Evolutionary conservation across 2,113 vertebrate species (phyloP).

Genomic region (Alexandromys fortis): DNA sequence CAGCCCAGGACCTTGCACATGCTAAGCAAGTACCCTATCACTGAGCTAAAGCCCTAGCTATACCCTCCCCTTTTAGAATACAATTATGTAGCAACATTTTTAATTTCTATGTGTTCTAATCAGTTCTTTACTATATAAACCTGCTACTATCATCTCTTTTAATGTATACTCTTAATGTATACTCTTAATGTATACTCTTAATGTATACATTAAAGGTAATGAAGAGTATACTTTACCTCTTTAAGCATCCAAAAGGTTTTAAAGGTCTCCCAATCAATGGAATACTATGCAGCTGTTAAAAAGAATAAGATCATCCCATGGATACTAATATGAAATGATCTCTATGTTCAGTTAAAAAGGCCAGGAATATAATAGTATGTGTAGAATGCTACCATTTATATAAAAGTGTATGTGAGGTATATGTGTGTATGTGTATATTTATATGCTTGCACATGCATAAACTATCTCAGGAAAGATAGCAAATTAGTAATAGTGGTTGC

Average conservation of each 20-base stretch:
- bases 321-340: constrained; percentile 63
- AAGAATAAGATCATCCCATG: constrained; percentile 56
- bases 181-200: constrained; percentile 5
- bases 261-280: constrained; percentile 53
- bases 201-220: too few species aligned
- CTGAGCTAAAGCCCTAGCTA: background rate
- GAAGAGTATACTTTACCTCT: constrained; percentile 34
- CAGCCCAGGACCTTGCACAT: background rate
- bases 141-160: constrained; percentile 12
- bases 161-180: background rate
- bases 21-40: background rate
- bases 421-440: constrained; percentile 44
- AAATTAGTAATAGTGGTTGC: constrained; percentile 76
- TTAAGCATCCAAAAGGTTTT: constrained; percentile 51
- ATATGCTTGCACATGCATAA: constrained; percentile 63
- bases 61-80: background rate
- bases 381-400: constrained; percentile 77
- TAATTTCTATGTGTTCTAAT: constrained; percentile 42
- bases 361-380: constrained; percentile 47
- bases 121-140: constrained; percentile 47
- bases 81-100: constrained; percentile 41
- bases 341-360: constrained; percentile 65
- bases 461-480: constrained; percentile 68
- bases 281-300: constrained; percentile 78
- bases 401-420: constrained; percentile 46